phyloP scores from a whole-genome alignment of 2,113 vertebrate genomes.

The Bujurquina vittata region DNA sequence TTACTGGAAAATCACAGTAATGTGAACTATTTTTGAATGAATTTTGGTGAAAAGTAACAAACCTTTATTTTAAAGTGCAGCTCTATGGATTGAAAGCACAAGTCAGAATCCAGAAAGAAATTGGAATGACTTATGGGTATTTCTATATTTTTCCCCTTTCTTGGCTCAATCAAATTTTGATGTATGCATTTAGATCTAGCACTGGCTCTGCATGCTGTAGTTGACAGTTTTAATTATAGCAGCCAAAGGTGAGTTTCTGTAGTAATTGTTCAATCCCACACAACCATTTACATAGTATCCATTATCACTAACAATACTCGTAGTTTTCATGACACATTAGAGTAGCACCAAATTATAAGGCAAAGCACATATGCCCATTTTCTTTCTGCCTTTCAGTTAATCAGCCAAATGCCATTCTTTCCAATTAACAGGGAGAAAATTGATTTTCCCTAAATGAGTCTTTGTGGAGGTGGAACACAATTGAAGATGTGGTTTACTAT shows the following conservation, averaged over 20 bases:
- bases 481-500: not conserved
- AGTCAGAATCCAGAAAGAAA: not conserved
- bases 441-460: not conserved
- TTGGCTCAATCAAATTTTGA: not conserved
- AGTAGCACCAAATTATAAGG: not conserved
- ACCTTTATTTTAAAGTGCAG: not conserved
- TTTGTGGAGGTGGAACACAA: accelerated
- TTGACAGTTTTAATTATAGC: not conserved
- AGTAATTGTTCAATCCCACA: not conserved
- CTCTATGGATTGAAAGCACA: accelerated
- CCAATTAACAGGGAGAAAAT: not conserved
- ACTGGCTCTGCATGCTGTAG: not conserved
- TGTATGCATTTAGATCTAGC: not conserved
- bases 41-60: not conserved
- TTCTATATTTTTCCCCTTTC: not conserved
- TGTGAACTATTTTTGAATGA: not conserved
- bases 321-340: not conserved
- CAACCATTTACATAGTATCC: not conserved
- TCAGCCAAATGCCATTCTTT: not conserved
- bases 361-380: not conserved
- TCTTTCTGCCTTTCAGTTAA: not conserved
- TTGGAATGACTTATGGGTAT: not conserved
- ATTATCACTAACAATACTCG: not conserved
- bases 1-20: not conserved
- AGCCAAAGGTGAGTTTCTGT: not conserved